Evolutionary conservation across 2,888 invertebrate species (phyloP), one percentile per base, ranked within the genome.

Genomic region (Dinocampus coccinellae): DNA sequence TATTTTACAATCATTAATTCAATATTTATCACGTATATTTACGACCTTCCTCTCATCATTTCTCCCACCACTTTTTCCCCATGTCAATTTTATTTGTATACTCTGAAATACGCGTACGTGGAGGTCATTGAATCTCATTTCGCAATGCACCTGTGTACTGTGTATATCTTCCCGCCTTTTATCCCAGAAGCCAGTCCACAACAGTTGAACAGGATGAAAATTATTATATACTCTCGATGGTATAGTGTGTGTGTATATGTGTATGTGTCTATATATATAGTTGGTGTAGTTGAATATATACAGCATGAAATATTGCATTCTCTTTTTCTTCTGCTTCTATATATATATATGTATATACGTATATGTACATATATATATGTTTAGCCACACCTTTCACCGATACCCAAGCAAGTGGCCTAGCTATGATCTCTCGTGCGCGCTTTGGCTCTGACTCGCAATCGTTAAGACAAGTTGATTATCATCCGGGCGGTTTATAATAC

Each of bases 331-430:
- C 29, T 83, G 84, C 3, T n/a, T 16, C 7, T 16, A 36, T 36
- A 36, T 33, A 33, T 33, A 33, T 36, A 36, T 36, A 36, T 36
- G 10, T 36, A 36, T 10, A 9, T 10, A 36, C 36, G 29, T 29
- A 29, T 29, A 29, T 29, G 29, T 29, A 47, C 16, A 6, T 80
- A 79, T 81, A 81, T 80, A 76, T 78, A 58, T n/a, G 77, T 47
- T 76, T 78, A 79, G 84, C 85, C 85, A 85, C 85, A 85, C 85
- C 85, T 85, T 85, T 85, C 85, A 85, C 85, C 84, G 81, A 85
- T 82, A 83, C 83, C 82, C 81, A 81, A 57, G 36, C 64, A 42
- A 62, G 42, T 16, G 62, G 34, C 22, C 36, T 22, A 26, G 33
- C 65, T 66, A 6, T 16, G 29, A 16, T 58, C n/a, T 16, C 33